A percentile compares a stretch with the other conserved stretches of the same genome.
phyloP scores from a whole-genome alignment of 2,888 invertebrate genomes.

The Lacanobia wlatinum region DNA sequence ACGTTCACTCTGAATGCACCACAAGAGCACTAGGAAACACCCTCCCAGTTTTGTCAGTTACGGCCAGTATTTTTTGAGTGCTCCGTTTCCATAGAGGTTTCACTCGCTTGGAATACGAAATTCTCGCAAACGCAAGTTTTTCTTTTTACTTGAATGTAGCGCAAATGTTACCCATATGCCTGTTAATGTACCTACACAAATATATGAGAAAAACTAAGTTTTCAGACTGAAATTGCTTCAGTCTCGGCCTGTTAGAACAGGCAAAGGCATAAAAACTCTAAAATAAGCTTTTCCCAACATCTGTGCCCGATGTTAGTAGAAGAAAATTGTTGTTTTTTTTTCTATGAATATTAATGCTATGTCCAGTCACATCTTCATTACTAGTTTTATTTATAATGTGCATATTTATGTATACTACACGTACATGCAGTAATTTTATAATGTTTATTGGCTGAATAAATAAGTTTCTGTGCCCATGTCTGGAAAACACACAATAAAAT shows the following conservation, averaged over 20 bases:
- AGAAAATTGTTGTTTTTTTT: constrained; percentile 8
- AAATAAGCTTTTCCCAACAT: constrained; percentile 34
- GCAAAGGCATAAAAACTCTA: constrained; percentile 39
- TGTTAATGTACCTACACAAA: constrained; percentile 6
- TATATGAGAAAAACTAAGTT: constrained; percentile 28
- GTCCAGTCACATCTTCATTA: constrained; percentile 25
- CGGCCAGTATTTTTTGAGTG: constrained; percentile 6
- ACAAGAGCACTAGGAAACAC: constrained; percentile 15
- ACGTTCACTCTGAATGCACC: background rate
- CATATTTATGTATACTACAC: constrained; percentile 1
- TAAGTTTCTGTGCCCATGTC: constrained; percentile 10
- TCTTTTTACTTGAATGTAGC: constrained; percentile 13
- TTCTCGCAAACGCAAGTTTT: constrained; percentile 15
- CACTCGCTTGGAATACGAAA: background rate
- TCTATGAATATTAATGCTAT: constrained; percentile 27
- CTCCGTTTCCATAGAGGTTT: constrained; percentile 5
- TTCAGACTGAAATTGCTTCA: constrained; percentile 40
- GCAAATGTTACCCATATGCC: constrained; percentile 16
- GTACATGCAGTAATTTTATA: constrained; percentile 20
- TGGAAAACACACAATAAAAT: constrained; percentile 30
- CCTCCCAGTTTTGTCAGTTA: constrained; percentile 1
- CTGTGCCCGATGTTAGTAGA: constrained; percentile 13
- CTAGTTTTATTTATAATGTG: constrained; percentile 25
- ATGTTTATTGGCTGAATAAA: constrained; percentile 25
- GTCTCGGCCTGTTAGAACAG: constrained; percentile 13